A percentile compares a stretch with the other conserved stretches of the same genome.
These are phyloP conservation scores for Lasioglossum malachurum DNA, from an alignment of 2,888 invertebrate species.

Conservation along the genomic window DNA sequence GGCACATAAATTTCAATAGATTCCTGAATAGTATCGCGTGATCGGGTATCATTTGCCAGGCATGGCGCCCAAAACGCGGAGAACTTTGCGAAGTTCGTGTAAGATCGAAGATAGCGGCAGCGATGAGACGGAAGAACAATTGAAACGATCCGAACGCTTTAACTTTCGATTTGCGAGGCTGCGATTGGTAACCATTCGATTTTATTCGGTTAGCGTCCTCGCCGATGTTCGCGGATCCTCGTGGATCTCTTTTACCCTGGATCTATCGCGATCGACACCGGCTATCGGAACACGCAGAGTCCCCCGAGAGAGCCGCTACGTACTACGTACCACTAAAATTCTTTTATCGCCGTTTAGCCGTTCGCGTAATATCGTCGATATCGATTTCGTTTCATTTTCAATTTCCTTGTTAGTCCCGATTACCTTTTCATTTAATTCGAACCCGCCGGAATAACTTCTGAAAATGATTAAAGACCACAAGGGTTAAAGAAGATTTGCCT, in stretches of 20 bases:
- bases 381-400: background rate
- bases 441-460: background rate
- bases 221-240: background rate
- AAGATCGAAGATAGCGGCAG: conserved; percentile 60
- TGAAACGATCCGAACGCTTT: conserved; percentile 26
- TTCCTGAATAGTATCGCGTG: conserved; percentile 45
- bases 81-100: conserved; percentile 41
- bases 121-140: conserved; percentile 43
- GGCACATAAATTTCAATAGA: conserved; percentile 35
- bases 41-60: conserved; percentile 35
- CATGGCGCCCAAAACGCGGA: conserved; percentile 27
- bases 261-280: background rate
- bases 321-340: background rate
- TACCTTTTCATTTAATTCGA: background rate
- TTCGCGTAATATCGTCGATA: background rate
- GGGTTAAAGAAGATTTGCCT: conserved; percentile 5
- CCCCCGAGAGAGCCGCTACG: background rate
- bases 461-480: conserved; percentile 8
- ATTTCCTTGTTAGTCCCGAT: background rate
- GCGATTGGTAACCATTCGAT: background rate
- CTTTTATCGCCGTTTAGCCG: background rate
- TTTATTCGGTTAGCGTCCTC: conserved; percentile 12
- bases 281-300: background rate
- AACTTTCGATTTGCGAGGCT: conserved; percentile 13
- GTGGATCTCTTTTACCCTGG: background rate